Evolutionary conservation across 2,797 vertebrate genomes (phyloP).

Genomic region (Corythornis leucogaster): DNA sequence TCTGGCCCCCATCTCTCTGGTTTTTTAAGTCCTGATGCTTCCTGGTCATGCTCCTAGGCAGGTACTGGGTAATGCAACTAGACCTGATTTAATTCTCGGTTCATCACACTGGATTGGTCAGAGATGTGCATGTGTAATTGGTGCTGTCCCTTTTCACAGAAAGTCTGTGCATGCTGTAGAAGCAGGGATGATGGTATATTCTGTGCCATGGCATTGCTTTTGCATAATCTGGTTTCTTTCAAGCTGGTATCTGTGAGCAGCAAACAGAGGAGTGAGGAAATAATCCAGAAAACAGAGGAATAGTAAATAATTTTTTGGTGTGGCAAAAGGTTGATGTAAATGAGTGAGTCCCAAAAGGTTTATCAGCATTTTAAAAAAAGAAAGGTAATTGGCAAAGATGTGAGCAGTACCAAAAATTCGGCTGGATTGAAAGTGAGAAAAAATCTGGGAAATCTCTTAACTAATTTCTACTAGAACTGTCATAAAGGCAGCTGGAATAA

Average conservation of each 20-base stretch:
- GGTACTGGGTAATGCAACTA: background rate
- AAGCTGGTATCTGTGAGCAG: background rate
- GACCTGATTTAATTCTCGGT: slow-evolving; percentile 47
- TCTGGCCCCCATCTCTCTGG: background rate
- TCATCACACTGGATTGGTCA: slow-evolving; percentile 17
- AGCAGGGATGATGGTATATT: slow-evolving; percentile 7
- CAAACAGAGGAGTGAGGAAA: background rate
- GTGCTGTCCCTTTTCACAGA: slow-evolving; percentile 40
- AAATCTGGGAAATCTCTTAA: background rate
- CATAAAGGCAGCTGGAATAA: background rate
- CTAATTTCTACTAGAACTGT: background rate
- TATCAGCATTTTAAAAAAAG: background rate
- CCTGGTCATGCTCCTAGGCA: background rate
- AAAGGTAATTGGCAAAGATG: background rate
- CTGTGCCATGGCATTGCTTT: background rate
- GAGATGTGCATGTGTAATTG: slow-evolving; percentile 26
- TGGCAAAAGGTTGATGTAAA: background rate
- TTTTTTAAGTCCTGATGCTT: slow-evolving; percentile 1
- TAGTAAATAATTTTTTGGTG: background rate
- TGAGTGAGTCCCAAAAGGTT: background rate
- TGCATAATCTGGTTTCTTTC: background rate
- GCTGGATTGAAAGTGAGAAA: background rate
- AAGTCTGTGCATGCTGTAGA: background rate
- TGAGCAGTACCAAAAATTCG: background rate
- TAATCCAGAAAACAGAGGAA: background rate